These are phyloP conservation scores for Alces alces DNA, from an alignment of 2,113 vertebrate genomes.

Conservation along the genomic window DNA sequence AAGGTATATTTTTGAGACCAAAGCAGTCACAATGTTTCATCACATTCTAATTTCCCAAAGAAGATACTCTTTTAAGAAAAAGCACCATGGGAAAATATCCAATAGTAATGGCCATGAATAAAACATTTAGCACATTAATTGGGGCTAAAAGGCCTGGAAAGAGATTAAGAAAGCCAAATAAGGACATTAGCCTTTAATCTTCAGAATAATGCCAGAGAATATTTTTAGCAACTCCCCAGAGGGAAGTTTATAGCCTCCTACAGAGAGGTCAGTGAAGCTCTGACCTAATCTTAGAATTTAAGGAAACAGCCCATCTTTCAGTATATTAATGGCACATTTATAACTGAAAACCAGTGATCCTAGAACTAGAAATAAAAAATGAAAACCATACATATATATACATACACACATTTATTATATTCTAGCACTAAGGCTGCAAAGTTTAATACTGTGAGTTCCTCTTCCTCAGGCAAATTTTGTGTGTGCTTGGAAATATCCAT, in stretches of 20 bases:
- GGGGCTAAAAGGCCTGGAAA: background rate
- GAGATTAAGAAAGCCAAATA: background rate
- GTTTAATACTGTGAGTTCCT: background rate
- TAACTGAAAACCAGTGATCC: background rate
- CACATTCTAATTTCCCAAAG: background rate
- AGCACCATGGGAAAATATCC: background rate
- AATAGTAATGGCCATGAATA: background rate
- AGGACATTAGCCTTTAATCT: background rate
- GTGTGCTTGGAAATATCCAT: background rate
- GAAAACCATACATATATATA: background rate
- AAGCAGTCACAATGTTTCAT: background rate
- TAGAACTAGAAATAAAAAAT: background rate
- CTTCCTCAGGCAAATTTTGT: background rate
- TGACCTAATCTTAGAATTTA: background rate
- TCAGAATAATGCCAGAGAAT: background rate
- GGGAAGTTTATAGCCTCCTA: background rate
- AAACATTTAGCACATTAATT: background rate
- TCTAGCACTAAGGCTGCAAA: background rate
- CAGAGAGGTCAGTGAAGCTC: background rate
- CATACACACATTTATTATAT: background rate
- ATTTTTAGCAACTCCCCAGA: background rate
- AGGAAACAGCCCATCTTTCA: background rate
- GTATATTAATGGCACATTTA: background rate
- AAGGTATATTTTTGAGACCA: background rate
- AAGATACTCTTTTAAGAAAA: background rate